A percentile compares a stretch with the other conserved stretches of the same genome.
phyloP scores from a whole-genome alignment of 2,113 vertebrate genomes.

The Myrmecobius fasciatus region DNA sequence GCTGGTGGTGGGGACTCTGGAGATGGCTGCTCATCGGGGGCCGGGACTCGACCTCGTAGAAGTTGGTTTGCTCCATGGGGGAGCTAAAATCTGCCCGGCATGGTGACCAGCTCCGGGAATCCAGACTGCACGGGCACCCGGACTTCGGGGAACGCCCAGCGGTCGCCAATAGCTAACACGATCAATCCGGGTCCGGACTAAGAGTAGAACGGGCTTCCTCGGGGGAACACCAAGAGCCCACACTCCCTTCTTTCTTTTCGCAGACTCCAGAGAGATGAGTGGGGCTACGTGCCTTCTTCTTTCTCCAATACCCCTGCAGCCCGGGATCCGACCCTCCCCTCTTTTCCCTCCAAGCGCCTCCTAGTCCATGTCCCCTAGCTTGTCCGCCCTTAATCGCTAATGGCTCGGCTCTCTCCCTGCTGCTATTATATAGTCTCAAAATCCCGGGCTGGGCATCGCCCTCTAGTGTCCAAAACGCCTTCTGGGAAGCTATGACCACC shows the following conservation, averaged over 20 bases:
- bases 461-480: slow-evolving; percentile 79
- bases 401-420: slow-evolving; percentile 65
- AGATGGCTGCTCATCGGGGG: slow-evolving; percentile 90
- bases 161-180: slow-evolving; percentile 36
- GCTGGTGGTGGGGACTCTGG: slow-evolving; percentile 85
- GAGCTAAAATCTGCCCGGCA: slow-evolving; percentile 91
- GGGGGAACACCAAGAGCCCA: neutral
- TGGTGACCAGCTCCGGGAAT: slow-evolving; percentile 92
- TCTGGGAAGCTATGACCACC: slow-evolving; percentile 65
- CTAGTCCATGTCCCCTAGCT: slow-evolving; percentile 46
- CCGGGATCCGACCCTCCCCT: neutral
- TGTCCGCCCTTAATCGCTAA: slow-evolving; percentile 69
- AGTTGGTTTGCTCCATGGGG: slow-evolving; percentile 96
- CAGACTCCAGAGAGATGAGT: neutral
- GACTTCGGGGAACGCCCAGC: slow-evolving; percentile 44
- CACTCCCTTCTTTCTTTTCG: neutral
- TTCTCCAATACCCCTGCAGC: neutral
- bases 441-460: slow-evolving; percentile 72
- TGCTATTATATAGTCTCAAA: slow-evolving; percentile 74
- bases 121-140: slow-evolving; percentile 84
- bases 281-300: neutral
- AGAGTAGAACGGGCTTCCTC: neutral
- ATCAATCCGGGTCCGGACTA: neutral
- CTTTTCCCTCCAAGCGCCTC: neutral
- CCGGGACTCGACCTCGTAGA: slow-evolving; percentile 96